A percentile compares a stretch with the other conserved stretches of the same genome.
Conservation (phyloP, 30 jellyfish, hydroid and myxozoan genomes). For the Turritopsis rubra region DNA sequence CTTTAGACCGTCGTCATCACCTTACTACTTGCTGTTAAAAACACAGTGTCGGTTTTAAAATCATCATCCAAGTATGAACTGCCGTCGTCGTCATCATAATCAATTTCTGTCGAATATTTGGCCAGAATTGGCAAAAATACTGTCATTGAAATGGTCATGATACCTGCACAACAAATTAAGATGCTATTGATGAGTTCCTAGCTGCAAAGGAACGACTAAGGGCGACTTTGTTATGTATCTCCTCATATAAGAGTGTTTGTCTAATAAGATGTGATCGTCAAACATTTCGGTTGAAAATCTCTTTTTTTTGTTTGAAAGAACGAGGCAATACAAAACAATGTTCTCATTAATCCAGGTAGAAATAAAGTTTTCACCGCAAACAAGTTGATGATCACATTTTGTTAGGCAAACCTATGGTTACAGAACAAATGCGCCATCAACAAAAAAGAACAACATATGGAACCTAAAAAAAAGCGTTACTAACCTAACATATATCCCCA, state of each 20-base stretch:
- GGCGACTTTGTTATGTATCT: not conserved
- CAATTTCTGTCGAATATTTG: constrained; percentile 60
- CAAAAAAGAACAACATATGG: not conserved
- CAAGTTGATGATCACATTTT: too few relatives aligned
- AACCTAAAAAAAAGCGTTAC: not conserved
- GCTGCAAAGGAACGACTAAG: too few relatives aligned
- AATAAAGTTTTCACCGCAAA: too few relatives aligned
- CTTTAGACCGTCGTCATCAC: constrained; percentile 21
- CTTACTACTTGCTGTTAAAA: constrained; percentile 5
- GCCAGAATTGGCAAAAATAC: constrained; percentile 71
- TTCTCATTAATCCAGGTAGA: too few relatives aligned
- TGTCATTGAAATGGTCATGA: constrained; percentile 59
- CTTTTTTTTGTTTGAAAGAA: too few relatives aligned
- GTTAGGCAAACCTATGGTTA: not conserved
- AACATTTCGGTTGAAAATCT: too few relatives aligned
- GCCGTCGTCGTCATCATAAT: not conserved
- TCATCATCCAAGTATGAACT: not conserved
- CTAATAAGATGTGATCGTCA: too few relatives aligned
- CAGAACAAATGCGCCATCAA: not conserved
- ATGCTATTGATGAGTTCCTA: not conserved
- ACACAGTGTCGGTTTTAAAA: not conserved
- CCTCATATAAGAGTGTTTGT: too few relatives aligned
- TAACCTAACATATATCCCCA: constrained; percentile 70
- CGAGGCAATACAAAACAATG: too few relatives aligned
- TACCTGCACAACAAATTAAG: not conserved